Evolutionary conservation across 1,140 invertebrate genomes (phyloP).

Genomic region (Bombus confusus): DNA sequence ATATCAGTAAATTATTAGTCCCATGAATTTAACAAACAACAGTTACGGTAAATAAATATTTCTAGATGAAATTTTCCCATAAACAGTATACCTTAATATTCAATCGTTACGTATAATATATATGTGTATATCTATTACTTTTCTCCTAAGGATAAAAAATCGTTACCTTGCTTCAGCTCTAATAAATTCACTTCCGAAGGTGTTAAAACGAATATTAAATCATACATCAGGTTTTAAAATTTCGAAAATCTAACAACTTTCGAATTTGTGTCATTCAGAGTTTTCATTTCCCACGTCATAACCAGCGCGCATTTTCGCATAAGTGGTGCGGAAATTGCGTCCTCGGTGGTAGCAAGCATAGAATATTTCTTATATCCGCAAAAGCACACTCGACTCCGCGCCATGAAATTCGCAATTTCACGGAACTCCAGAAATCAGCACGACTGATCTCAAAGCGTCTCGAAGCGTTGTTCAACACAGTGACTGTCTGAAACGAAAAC

Average conservation of each 20-base stretch:
- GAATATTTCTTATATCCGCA: neutral
- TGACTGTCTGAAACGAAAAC: neutral
- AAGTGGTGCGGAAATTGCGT: neutral
- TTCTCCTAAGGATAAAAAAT: neutral
- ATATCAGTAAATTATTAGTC: no score
- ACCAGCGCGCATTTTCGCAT: neutral
- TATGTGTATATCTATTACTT: neutral
- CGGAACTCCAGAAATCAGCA: neutral
- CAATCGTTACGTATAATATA: no score
- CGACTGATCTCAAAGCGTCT: neutral
- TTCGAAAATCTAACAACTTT: neutral
- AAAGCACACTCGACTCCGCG: neutral
- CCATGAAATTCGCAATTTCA: conserved; percentile 18
- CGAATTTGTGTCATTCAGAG: neutral
- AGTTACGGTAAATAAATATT: no score
- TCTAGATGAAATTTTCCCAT: no score
- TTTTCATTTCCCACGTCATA: no score
- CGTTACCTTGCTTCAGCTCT: neutral
- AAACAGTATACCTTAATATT: no score
- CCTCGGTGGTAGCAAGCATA: neutral
- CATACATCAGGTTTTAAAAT: neutral
- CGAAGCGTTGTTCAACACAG: neutral
- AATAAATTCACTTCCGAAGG: neutral
- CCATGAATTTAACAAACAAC: no score
- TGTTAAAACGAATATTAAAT: neutral